These are phyloP conservation scores for Tachysurus fulvidraco DNA, from an alignment of 2,113 vertebrate genomes.

Conservation along the genomic window DNA sequence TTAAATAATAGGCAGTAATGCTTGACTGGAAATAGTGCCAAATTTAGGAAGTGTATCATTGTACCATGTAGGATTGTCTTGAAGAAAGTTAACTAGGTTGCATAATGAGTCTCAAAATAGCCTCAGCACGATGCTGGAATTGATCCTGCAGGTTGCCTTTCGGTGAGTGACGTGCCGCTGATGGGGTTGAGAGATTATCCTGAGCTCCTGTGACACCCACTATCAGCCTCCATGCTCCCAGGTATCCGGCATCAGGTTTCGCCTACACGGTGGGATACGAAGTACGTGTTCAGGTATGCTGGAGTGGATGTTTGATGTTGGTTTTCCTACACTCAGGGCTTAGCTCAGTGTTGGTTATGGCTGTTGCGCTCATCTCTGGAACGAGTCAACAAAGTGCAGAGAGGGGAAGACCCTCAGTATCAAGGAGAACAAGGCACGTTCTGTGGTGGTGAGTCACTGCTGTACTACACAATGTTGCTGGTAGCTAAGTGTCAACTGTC, in stretches of 20 bases:
- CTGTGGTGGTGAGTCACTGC: constrained; percentile 25
- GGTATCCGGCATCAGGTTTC: constrained; percentile 48
- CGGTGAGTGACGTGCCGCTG: constrained; percentile 34
- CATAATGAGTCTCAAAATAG: constrained; percentile 49
- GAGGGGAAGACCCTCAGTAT: not conserved
- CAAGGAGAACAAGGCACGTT: constrained; percentile 20
- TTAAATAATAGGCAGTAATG: not conserved
- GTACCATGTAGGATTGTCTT: constrained; percentile 25
- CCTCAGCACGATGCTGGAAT: constrained; percentile 23
- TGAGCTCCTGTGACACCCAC: constrained; percentile 46
- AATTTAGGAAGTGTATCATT: constrained; percentile 33
- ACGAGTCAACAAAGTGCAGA: not conserved
- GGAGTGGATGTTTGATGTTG: not conserved
- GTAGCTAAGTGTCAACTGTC: constrained; percentile 19
- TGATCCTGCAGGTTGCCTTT: constrained; percentile 33
- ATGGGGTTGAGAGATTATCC: constrained; percentile 44
- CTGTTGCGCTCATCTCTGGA: constrained; percentile 17
- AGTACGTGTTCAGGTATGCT: constrained; percentile 14
- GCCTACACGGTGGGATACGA: not conserved
- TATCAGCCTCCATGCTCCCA: constrained; percentile 11
- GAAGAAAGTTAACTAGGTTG: constrained; percentile 38
- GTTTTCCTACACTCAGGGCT: not conserved
- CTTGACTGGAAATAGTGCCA: not conserved
- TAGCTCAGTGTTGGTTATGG: not conserved
- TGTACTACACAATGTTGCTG: constrained; percentile 22